A percentile compares a stretch with the other conserved stretches of the same genome.
Evolutionary conservation across 2,888 invertebrate species (phyloP).

Genomic region (Agrochola circellaris): DNA sequence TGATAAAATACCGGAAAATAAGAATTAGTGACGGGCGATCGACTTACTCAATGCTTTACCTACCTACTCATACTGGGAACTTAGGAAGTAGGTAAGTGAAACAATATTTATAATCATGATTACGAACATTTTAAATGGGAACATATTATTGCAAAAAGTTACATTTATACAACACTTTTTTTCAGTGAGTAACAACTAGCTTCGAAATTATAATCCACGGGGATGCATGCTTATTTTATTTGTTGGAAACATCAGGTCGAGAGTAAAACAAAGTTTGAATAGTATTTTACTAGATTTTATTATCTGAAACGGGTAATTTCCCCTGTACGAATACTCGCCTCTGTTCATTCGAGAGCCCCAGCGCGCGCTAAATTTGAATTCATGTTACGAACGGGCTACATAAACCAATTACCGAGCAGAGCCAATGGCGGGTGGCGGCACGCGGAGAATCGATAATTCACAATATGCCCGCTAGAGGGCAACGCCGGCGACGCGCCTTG

Average conservation of each 20-base stretch:
- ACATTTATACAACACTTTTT: background rate
- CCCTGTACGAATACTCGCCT: constrained; percentile 81
- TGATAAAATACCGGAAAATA: background rate
- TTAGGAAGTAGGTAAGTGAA: background rate
- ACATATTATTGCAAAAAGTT: background rate
- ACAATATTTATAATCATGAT: background rate
- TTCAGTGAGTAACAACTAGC: constrained; percentile 8
- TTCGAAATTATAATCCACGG: constrained; percentile 18
- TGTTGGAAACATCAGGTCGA: constrained; percentile 65
- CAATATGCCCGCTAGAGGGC: constrained; percentile 90
- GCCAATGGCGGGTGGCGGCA: constrained; percentile 86
- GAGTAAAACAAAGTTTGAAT: constrained; percentile 79
- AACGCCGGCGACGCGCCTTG: constrained; percentile 81
- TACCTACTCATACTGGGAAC: background rate
- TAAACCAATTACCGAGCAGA: constrained; percentile 88
- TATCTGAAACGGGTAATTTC: constrained; percentile 84
- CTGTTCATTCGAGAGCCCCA: constrained; percentile 81
- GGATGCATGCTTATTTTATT: constrained; percentile 57
- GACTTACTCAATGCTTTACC: background rate
- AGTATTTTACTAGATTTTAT: constrained; percentile 84
- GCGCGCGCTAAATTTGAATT: constrained; percentile 90
- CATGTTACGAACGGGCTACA: constrained; percentile 88
- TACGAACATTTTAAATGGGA: background rate
- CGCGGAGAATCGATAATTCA: constrained; percentile 90
- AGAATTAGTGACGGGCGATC: background rate